Evolutionary conservation across 2,113 vertebrate species (phyloP), one percentile per base, ranked within the genome.

Genomic region (Hystrix brachyura): DNA sequence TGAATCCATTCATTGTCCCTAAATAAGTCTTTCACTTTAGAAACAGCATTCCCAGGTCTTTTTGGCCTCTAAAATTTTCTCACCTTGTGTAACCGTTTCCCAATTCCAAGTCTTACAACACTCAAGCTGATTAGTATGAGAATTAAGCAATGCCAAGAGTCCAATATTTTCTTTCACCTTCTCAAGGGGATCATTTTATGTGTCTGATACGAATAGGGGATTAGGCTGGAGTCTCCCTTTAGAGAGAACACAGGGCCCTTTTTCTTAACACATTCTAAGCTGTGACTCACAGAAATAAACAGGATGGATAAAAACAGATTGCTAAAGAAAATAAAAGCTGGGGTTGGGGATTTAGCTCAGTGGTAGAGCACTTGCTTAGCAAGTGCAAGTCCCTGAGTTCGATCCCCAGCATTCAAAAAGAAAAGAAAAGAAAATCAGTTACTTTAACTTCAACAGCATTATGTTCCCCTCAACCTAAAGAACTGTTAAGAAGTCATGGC

Each of bases 171-270:
- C 97, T 90, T 98, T 98, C 86, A 92, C 86, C 82, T 98, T 97
- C 97, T 97, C 95, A 97, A 98, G 97, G 95, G 95, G 96, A 98
- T 97, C 62, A 92, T 93, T 81, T 95, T 96, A 96, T 92, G 94
- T 84, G 97, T 97, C 55, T 80, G 84, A 96, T 86, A 90, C 59
- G 62, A 97, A 91, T 32, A 53, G 72, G 64, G 87, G 76, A 97
- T n/a, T 91, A 97, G 92, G 86, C 80, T 97, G 87, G 90, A 94
- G 85, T 32, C 51, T 92, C 90, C 86, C 1, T 69, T 95, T 84
- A 96, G 87, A 80, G 93, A 97, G 91, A 96, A 97, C 97, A 98
- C 38, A 97, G n/a, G 94, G 97, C 94, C 97, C n/a, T 6, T 97
- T 97, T 97, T 97, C 95, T 96, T 95, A 96, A 90, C 94, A 98